Evolutionary conservation across 2,888 invertebrate genomes (phyloP).

Genomic region (Aleiodes alternator): DNA sequence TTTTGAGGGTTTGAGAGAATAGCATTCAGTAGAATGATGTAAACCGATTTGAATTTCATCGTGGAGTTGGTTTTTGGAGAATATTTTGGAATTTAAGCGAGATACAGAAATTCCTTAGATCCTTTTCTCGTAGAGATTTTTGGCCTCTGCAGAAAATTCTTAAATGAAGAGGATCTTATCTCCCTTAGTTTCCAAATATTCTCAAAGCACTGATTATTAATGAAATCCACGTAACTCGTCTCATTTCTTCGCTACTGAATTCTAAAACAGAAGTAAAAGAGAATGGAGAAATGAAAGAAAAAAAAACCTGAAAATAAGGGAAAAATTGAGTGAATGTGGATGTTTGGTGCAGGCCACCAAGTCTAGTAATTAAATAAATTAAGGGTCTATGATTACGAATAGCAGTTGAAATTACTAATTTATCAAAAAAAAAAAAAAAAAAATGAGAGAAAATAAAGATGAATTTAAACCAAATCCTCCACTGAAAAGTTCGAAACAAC

Average conservation of each 20-base stretch:
- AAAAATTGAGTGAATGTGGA: conserved; percentile 59
- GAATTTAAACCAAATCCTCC: conserved; percentile 11
- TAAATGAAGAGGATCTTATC: too few relatives aligned
- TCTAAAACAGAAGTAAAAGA: conserved; percentile 48
- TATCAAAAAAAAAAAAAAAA: conserved; percentile 52
- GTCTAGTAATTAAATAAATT: conserved; percentile 57
- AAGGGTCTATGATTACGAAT: conserved; percentile 65
- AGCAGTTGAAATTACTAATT: conserved; percentile 54
- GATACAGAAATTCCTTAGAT: too few relatives aligned
- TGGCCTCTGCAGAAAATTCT: too few relatives aligned
- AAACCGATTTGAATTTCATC: conserved; percentile 31
- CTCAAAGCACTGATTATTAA: too few relatives aligned
- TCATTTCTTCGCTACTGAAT: conserved; percentile 33
- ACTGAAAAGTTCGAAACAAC: background rate
- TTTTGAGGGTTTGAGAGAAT: conserved; percentile 25
- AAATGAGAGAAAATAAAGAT: conserved; percentile 39
- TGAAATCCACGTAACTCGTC: too few relatives aligned
- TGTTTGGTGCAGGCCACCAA: conserved; percentile 74
- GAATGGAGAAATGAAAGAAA: conserved; percentile 32
- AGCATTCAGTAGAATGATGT: conserved; percentile 31
- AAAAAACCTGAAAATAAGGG: conserved; percentile 33
- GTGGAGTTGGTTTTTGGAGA: too few relatives aligned
- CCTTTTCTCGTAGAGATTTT: too few relatives aligned
- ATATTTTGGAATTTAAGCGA: too few relatives aligned
- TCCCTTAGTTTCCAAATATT: too few relatives aligned